These are phyloP conservation scores for Protobothrops mucrosquamatus DNA, from an alignment of 2,113 vertebrate genomes.

Conservation along the genomic window DNA sequence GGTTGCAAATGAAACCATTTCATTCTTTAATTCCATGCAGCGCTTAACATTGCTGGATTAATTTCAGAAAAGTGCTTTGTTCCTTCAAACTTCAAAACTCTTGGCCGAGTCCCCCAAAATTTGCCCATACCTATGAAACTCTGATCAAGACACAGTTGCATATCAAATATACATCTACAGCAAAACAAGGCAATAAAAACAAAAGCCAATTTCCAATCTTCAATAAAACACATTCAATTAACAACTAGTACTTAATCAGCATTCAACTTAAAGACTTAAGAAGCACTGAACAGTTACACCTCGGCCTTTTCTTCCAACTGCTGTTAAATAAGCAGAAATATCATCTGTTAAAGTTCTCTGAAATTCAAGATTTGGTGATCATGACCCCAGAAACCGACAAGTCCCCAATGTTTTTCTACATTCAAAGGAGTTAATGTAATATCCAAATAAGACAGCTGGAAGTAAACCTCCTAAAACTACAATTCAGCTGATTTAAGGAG, in stretches of 20 bases:
- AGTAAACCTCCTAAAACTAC: not conserved
- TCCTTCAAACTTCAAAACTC: not conserved
- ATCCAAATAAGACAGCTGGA: not conserved
- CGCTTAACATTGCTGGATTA: not conserved
- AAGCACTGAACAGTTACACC: not conserved
- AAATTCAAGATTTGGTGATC: not conserved
- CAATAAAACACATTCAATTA: not conserved
- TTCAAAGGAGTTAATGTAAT: not conserved
- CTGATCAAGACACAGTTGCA: not conserved
- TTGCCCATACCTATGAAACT: not conserved
- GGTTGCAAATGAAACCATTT: not conserved
- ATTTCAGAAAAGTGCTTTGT: not conserved
- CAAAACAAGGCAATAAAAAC: not conserved
- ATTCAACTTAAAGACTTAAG: not conserved
- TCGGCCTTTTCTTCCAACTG: not conserved
- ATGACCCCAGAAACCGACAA: not conserved
- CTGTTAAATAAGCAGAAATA: not conserved
- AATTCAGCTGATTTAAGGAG: not conserved
- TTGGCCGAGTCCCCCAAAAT: not conserved
- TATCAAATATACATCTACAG: not conserved
- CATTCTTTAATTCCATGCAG: not conserved
- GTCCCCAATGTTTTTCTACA: not conserved
- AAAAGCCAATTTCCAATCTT: not conserved
- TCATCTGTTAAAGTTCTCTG: not conserved
- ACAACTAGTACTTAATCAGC: not conserved